Base-by-base conservation (phyloP, 2,797 vertebrate genomes). In the Octomys mimax region DNA sequence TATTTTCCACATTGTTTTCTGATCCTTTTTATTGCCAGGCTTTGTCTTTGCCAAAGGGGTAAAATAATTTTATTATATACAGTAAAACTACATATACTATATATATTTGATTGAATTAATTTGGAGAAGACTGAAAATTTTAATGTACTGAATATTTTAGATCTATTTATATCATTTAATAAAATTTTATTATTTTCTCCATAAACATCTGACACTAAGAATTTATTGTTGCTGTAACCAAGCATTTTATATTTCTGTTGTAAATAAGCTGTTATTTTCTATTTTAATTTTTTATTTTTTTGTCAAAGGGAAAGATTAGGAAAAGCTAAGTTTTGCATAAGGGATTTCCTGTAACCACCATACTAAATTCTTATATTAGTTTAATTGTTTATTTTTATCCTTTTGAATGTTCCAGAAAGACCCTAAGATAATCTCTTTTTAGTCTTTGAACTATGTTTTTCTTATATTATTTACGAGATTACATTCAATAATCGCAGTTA, bases 141-240 rank as follows among this genome's bases (percentile, higher is more conserved):
- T 59, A 22, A 54, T 46, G 84, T 21, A 78, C 18, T 75, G 42
- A 95, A 94, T 95, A 84, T 77, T 86, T 88, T 78, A 61, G 10
- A 77, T 68, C 21, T 82, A 31, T 73, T 95, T 95, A 54, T 86
- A 84, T 94, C 6, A 94, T 36, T 75, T 14, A 92, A 36, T 91
- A 89, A 89, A 88, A 6, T 71, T 82, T 89, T 92, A 85, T 89
- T 70, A 75, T 70, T 88, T 96, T 96, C n/a, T 87, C 36, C 9
- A 39, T 54, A n/a, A 86, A 87, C 12, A 68, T 83, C 5, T 85
- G 78, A 8, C 16, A 89, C 62, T 77, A 79, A 93, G 54, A 83
- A 36, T 71, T 5, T n/a, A 26, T 78, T 42, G 33, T 28, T 73
- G 87, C 73, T 85, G 81, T 68, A 66, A 90, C 13, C 10, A 79